These are phyloP conservation scores for Dicyrtomina minuta DNA, from an alignment of 2,888 invertebrate species.

Conservation along the genomic window DNA sequence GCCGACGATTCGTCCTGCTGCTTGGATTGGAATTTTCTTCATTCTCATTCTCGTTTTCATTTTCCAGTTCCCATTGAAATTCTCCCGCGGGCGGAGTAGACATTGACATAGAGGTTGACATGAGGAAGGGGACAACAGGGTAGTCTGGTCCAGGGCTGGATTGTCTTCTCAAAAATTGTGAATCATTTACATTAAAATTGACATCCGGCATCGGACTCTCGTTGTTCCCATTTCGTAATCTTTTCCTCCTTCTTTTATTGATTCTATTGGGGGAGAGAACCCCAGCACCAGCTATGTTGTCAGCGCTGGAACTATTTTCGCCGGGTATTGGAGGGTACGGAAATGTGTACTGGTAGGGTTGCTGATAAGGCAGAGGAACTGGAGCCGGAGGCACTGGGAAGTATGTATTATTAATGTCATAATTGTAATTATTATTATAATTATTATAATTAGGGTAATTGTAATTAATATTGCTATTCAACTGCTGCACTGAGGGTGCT, in stretches of 20 bases:
- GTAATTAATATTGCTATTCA: constrained; percentile 3
- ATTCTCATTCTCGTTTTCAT: neutral
- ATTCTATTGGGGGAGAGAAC: neutral
- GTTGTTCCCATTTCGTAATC: too few species aligned
- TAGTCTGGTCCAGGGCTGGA: too few species aligned
- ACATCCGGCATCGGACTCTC: too few species aligned
- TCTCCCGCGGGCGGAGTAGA: neutral
- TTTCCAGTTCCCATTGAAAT: neutral
- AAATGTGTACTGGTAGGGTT: neutral
- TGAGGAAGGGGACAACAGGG: too few species aligned
- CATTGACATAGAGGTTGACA: too few species aligned
- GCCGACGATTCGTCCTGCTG: neutral
- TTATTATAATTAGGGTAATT: neutral
- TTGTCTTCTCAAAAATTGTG: neutral
- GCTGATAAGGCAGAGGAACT: too few species aligned
- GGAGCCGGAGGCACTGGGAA: neutral
- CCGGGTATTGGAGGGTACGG: neutral
- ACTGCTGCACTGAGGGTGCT: too few species aligned
- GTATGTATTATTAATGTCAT: neutral
- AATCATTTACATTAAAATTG: neutral
- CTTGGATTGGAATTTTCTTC: neutral
- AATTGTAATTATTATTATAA: neutral
- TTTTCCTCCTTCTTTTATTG: neutral
- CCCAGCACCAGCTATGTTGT: too few species aligned
- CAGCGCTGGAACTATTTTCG: too few species aligned